A percentile compares a stretch with the other conserved stretches of the same genome.
Evolutionary conservation across 1,140 invertebrate species (phyloP).

Genomic region (Drosophila nigromelanica): DNA sequence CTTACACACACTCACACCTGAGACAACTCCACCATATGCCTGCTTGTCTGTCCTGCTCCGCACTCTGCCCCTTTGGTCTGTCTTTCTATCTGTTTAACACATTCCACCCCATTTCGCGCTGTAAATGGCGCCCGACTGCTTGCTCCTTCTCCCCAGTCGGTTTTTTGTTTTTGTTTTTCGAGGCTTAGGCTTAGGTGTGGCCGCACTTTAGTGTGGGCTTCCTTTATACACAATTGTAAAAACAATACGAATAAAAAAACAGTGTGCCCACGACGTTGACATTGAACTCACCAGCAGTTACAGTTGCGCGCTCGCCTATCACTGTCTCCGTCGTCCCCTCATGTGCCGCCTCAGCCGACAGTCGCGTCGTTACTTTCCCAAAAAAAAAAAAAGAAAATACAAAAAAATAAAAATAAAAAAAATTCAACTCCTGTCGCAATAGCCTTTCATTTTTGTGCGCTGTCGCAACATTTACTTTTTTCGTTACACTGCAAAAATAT

Average conservation of each 20-base stretch:
- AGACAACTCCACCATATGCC: constrained; percentile 74
- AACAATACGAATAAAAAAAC: constrained; percentile 30
- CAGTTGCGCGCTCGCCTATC: constrained; percentile 29
- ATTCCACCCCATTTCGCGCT: constrained; percentile 70
- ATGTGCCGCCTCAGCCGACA: constrained; percentile 5
- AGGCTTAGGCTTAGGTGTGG: constrained; percentile 69
- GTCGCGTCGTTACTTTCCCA: constrained; percentile 70
- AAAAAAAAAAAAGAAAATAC: constrained; percentile 27
- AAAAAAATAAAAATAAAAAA: neutral
- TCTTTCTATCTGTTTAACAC: constrained; percentile 59
- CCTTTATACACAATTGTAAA: constrained; percentile 54
- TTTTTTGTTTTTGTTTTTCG: constrained; percentile 51
- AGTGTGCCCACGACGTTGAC: constrained; percentile 65
- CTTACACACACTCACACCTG: constrained; percentile 66
- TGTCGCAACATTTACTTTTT: constrained; percentile 57
- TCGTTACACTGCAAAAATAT: constrained; percentile 33
- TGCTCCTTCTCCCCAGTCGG: constrained; percentile 24
- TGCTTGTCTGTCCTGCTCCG: constrained; percentile 19
- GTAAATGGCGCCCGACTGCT: constrained; percentile 20
- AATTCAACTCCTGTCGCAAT: constrained; percentile 49
- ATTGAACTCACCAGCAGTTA: constrained; percentile 64
- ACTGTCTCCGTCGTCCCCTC: constrained; percentile 8
- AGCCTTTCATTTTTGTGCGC: constrained; percentile 71
- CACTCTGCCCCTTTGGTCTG: constrained; percentile 22
- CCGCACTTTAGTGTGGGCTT: constrained; percentile 65